These are phyloP conservation scores for Antennarius striatus DNA, from an alignment of 2,113 vertebrate species.

Conservation along the genomic window DNA sequence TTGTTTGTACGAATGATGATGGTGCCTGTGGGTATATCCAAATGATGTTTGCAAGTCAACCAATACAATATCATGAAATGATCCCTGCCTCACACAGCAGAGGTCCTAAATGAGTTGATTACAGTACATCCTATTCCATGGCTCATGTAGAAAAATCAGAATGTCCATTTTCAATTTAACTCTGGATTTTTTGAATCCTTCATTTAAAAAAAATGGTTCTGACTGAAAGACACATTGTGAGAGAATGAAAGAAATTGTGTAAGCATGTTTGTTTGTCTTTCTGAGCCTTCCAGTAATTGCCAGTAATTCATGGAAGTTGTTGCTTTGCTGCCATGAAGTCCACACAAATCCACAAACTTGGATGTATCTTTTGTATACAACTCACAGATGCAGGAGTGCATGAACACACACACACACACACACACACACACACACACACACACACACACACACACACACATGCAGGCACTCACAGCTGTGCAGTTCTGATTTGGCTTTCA, in stretches of 20 bases:
- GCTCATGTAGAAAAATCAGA: neutral
- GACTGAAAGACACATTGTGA: constrained; percentile 21
- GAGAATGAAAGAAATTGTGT: constrained; percentile 16
- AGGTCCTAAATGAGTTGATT: no score
- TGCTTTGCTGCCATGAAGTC: constrained; percentile 25
- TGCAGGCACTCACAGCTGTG: constrained; percentile 42
- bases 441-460: constrained; percentile 32
- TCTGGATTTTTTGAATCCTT: neutral
- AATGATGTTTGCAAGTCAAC: no score
- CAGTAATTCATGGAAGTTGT: constrained; percentile 40
- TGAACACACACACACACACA: neutral
- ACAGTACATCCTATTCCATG: neutral
- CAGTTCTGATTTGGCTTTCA: constrained; percentile 20
- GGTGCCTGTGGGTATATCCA: no score
- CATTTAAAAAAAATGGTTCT: neutral
- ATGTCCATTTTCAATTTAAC: no score
- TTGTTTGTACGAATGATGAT: no score
- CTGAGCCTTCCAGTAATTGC: constrained; percentile 38
- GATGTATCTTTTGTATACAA: constrained; percentile 21
- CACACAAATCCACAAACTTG: constrained; percentile 24
- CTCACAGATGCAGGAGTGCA: constrained; percentile 16
- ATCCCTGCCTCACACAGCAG: no score
- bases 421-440: constrained; percentile 11
- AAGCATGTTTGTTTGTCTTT: constrained; percentile 23
- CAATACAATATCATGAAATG: no score